Evolutionary conservation across 1,140 invertebrate genomes (phyloP), one percentile per base, ranked within the genome.

Genomic region (Nephotettix cincticeps): DNA sequence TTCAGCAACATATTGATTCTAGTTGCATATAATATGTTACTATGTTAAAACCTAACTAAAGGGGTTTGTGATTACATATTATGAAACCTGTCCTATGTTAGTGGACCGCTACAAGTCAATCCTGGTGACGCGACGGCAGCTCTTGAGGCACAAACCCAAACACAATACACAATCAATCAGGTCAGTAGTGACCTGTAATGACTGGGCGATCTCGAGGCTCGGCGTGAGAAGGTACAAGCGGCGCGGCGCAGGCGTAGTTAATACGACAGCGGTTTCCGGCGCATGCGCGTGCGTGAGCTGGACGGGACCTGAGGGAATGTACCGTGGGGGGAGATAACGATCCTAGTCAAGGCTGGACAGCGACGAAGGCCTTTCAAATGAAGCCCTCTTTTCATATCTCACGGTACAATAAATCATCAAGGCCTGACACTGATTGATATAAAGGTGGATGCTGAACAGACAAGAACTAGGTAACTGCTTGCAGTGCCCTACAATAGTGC

Each of bases 361-460:
- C 6, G 47, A 51, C 21, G 47, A 51, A 51, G 47, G 47, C 47
- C 47, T 51, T 51, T 51, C 47, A 51, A 51, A 51, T 51, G 47
- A 51, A 51, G 47, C 47, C 47, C 47, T 51, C 47, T 51, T 51
- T 51, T 51, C 47, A 51, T 51, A 51, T 51, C 47, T 51, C 47
- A 51, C 47, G 47, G 21, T 51, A 51, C 47, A 23, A 51, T 51
- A 51, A 51, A 51, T 51, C 47, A 51, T 51, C 6, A 51, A 51
- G 17, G 47, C n/a, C 47, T 51, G 47, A 51, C 47, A 51, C 47
- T 51, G 47, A 51, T 51, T 51, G 47, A 51, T 51, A 51, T 51
- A 51, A 51, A 51, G 47, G 47, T 23, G 47, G 3, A 19, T n/a
- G 19, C 21, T 9, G 40, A 11, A 43, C 9, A 11, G 40, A 43